phyloP scores from a whole-genome alignment of 1,140 invertebrate species.

The Carposina sasakii region DNA sequence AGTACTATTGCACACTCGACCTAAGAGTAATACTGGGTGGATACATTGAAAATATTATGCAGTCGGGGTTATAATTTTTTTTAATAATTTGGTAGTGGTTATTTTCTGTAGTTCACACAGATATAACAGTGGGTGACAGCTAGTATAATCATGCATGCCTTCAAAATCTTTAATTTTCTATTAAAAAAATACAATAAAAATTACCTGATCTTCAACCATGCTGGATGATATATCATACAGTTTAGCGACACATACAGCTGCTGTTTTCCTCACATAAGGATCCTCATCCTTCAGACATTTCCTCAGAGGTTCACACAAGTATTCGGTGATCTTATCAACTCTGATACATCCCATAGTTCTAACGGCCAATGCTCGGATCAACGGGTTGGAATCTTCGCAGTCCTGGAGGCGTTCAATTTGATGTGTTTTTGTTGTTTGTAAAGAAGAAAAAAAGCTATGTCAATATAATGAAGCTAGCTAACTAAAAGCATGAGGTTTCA shows the following conservation, averaged over 20 bases:
- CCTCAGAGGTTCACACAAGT: conserved; percentile 97
- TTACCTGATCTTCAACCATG: conserved; percentile 90
- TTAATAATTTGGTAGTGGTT: too few relatives aligned
- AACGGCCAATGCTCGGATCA: conserved; percentile 98
- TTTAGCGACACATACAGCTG: conserved; percentile 99
- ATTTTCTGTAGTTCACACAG: too few relatives aligned
- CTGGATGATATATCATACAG: conserved; percentile 98
- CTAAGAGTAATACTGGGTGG: too few relatives aligned
- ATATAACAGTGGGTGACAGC: too few relatives aligned
- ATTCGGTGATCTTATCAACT: conserved; percentile 99
- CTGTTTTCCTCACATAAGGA: conserved; percentile 99
- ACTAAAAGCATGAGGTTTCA: too few relatives aligned
- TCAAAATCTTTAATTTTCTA: too few relatives aligned
- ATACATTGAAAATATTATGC: too few relatives aligned
- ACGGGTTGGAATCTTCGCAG: conserved; percentile 99
- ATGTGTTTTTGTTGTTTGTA: conserved; percentile 36
- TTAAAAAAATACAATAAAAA: conserved; percentile 7
- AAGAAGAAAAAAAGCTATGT: conserved; percentile 43
- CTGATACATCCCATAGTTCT: conserved; percentile 99
- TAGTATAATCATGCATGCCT: too few relatives aligned
- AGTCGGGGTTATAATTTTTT: too few relatives aligned
- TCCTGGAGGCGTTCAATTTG: conserved; percentile 78
- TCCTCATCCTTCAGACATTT: conserved; percentile 99
- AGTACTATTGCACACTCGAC: too few relatives aligned
- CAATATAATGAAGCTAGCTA: conserved; percentile 59